These are phyloP conservation scores for Lepidonotus clava DNA, from an alignment of 2,888 invertebrate genomes.

Conservation along the genomic window DNA sequence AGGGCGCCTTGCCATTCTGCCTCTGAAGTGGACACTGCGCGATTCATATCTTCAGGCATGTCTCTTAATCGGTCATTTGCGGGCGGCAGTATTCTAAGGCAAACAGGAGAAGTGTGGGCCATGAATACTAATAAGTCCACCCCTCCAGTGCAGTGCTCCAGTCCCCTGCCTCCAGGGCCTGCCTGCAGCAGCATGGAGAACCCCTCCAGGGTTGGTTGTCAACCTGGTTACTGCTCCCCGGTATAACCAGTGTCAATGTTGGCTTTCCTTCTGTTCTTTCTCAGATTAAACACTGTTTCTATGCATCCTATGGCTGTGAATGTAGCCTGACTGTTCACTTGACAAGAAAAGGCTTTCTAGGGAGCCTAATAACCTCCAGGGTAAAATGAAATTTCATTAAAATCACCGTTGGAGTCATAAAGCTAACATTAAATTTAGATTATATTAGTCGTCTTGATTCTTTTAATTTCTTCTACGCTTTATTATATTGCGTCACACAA, in stretches of 20 bases:
- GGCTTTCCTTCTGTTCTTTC: constrained; percentile 22
- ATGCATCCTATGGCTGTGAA: background rate
- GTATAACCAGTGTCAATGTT: constrained; percentile 1
- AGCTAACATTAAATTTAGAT: background rate
- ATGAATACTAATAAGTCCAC: constrained; percentile 31
- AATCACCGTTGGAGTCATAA: background rate
- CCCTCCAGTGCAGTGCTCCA: no score
- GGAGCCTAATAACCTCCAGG: constrained; percentile 30
- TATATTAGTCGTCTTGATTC: constrained; percentile 8
- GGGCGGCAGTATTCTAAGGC: background rate
- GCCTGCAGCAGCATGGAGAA: no score
- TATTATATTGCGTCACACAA: no score
- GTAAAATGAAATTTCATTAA: background rate
- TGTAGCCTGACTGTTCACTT: background rate
- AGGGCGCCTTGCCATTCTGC: background rate
- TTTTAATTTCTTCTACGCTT: no score
- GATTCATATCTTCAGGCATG: constrained; percentile 33
- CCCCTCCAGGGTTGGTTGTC: background rate
- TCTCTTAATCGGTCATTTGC: constrained; percentile 41
- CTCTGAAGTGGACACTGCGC: constrained; percentile 8
- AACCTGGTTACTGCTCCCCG: background rate
- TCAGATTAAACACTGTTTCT: constrained; percentile 17
- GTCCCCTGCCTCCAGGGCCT: no score
- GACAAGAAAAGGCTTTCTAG: constrained; percentile 37
- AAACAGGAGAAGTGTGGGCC: background rate